Base-by-base conservation (phyloP, 1,140 invertebrate species). In the Teleogryllus occipitalis region DNA sequence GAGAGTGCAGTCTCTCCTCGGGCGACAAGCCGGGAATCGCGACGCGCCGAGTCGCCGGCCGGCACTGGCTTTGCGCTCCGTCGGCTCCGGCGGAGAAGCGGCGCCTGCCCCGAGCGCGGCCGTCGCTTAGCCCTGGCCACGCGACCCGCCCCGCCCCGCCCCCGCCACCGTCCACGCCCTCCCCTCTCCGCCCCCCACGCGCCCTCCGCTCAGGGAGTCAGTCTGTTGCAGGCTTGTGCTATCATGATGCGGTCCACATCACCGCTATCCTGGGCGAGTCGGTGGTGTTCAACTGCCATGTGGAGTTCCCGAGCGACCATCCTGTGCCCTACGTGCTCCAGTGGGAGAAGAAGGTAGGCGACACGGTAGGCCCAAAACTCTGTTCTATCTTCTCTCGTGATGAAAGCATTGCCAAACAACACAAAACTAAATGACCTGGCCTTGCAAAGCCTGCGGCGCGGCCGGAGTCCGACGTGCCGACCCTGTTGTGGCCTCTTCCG, bases 281-380 rank as follows among this genome's bases (percentile, higher is more conserved):
- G 84, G 96, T 97, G 87, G 94, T 97, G 85, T 95, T 98, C 90
- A 97, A 97, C 88, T 98, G 96, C 89, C 94, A 95, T 88, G 95
- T 98, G 87, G 95, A 97, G 87, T 97, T 96, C 88, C 96, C 96
- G 82, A 94, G 95, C 87, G 94, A 95, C 88, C 93, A 96, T 87
- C 94, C 95, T 84, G 95, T 97, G 88, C 95, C 96, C 87, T 97
- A 97, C 90, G 95, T 97, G 88, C 93, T 97, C 86, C 96, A 97
- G 90, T 98, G 96, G 96, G 94, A 97, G 92, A 97, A 97, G 92
- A 96, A 97, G 93, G 95, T 97, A 93, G 93, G 93, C 92, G 93
- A 95, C 89, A 93, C 92, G 94, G 93, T 95, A 95, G 80, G 80
- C 79, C 47, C 21, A 46, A 76, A 80, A 80, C 75, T 73, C 79